Percentiles rank a stretch among this genome's conserved stretches.
These are phyloP conservation scores for Lucilia sericata DNA, from an alignment of 1,140 invertebrate species.

Conservation along the genomic window DNA sequence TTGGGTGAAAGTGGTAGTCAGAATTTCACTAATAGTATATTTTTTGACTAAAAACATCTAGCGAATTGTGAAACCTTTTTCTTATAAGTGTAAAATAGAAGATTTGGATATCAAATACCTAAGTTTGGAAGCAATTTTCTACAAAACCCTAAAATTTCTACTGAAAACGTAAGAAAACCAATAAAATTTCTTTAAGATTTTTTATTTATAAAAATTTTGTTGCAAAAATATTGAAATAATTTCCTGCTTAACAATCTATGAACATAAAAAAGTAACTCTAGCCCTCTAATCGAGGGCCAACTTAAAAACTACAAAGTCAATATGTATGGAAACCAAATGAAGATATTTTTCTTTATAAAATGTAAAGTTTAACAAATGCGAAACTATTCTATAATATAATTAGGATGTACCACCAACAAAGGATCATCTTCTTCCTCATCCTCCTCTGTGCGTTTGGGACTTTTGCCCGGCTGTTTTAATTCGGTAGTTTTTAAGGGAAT, in stretches of 20 bases:
- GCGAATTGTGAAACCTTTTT: too few relatives aligned
- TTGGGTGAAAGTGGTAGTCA: too few relatives aligned
- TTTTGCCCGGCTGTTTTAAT: slow-evolving; percentile 70
- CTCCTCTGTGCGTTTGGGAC: slow-evolving; percentile 54
- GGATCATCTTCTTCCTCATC: slow-evolving; percentile 81
- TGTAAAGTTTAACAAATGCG: background rate
- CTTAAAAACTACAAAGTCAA: background rate
- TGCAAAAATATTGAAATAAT: background rate
- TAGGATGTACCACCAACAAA: slow-evolving; percentile 93
- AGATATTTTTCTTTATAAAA: too few relatives aligned
- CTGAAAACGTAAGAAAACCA: too few relatives aligned
- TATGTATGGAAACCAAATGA: background rate
- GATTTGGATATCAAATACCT: too few relatives aligned
- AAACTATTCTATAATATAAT: slow-evolving; percentile 84
- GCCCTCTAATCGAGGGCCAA: background rate
- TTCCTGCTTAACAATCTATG: background rate
- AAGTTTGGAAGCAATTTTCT: too few relatives aligned
- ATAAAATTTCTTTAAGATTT: too few relatives aligned
- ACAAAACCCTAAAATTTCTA: too few relatives aligned
- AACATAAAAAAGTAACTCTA: background rate
- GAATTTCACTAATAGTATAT: too few relatives aligned
- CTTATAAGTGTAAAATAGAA: too few relatives aligned
- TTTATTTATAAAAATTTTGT: too few relatives aligned
- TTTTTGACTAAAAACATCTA: too few relatives aligned
- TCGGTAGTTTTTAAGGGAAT: slow-evolving; percentile 85